Base-by-base conservation (phyloP, 1,140 invertebrate genomes). In the Trachelipus rathkii region DNA sequence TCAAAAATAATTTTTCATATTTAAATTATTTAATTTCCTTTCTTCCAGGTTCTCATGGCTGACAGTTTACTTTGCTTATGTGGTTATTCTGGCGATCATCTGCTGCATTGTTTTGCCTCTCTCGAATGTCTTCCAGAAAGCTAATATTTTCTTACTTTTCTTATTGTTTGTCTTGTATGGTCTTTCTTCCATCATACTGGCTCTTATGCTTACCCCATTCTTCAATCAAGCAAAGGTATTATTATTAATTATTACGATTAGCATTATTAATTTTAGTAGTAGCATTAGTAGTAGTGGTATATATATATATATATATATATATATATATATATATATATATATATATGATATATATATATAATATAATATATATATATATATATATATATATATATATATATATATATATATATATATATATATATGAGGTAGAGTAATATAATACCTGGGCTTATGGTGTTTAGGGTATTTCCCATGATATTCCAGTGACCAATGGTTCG, bases 171-270 rank as follows among this genome's bases (percentile, higher is more conserved):
- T 92, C 46, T 85, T 94, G 0, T 95, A 93, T 84, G 92, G 91
- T 66, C 88, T 93, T 73, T 92, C 92, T 0, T 90, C 94, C 46
- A 93, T 95, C 76, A 91, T 92, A 84, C 90, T 94, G 78, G 90
- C 90, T 24, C 94, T 94, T 83, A 90, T 93, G 89, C 86, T 95
- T 70, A 93, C 92, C 11, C 91, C 93, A 0, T 94, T 95, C 84
- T 94, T 95, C 83, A 91, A 92, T 79, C 93, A 92, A 83, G 91
- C 92, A 44, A 88, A 91, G 78, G 79, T 80, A 43, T 66, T 15
- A 13, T 23, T 71, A 21, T 13, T 71, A 33, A 33, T 33, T 33
- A 33, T 33, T 33, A 33, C 1, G 33, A 33, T 33, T 33, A 33
- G 6, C 33, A 3, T 33, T 33, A 33, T 33, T 33, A 33, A 3